A percentile compares a stretch with the other conserved stretches of the same genome.
These are phyloP conservation scores for Hippocampus zosterae DNA, from an alignment of 2,113 vertebrate species.

Conservation along the genomic window DNA sequence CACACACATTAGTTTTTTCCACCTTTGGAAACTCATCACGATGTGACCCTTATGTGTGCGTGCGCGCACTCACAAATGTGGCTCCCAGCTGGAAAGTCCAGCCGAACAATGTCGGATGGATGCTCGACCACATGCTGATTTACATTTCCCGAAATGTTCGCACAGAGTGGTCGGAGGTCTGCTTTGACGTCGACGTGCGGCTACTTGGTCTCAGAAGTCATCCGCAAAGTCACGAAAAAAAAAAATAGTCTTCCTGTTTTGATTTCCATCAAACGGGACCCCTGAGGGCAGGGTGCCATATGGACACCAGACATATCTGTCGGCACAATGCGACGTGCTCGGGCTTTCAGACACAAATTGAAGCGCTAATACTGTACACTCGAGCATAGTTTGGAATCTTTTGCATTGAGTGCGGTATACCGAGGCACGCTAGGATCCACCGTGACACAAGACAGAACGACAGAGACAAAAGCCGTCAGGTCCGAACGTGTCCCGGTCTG, in stretches of 20 bases:
- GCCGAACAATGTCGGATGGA: slow-evolving; percentile 10
- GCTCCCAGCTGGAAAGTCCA: background rate
- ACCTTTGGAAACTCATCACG: background rate
- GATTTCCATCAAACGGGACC: slow-evolving; percentile 9
- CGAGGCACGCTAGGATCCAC: slow-evolving; percentile 10
- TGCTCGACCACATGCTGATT: background rate
- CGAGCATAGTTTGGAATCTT: background rate
- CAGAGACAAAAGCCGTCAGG: slow-evolving; percentile 9
- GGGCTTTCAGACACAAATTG: background rate
- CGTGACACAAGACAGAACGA: slow-evolving; percentile 13
- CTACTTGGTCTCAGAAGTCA: background rate
- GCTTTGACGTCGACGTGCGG: background rate
- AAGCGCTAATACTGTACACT: too few species aligned
- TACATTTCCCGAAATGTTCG: slow-evolving; percentile 16
- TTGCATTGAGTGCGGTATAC: too few species aligned
- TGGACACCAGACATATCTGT: slow-evolving; percentile 39
- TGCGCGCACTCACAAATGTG: background rate
- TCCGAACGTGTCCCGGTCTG: slow-evolving; percentile 23
- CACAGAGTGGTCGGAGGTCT: background rate
- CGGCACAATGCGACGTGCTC: background rate
- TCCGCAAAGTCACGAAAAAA: background rate
- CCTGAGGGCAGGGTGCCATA: slow-evolving; percentile 34
- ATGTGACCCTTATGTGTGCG: background rate
- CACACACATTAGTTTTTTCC: background rate
- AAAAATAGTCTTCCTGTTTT: slow-evolving; percentile 44